Percentiles rank a stretch among this genome's conserved stretches.
Conservation (phyloP, 2,888 invertebrate species). For the Eueremaeus valkanovi region DNA sequence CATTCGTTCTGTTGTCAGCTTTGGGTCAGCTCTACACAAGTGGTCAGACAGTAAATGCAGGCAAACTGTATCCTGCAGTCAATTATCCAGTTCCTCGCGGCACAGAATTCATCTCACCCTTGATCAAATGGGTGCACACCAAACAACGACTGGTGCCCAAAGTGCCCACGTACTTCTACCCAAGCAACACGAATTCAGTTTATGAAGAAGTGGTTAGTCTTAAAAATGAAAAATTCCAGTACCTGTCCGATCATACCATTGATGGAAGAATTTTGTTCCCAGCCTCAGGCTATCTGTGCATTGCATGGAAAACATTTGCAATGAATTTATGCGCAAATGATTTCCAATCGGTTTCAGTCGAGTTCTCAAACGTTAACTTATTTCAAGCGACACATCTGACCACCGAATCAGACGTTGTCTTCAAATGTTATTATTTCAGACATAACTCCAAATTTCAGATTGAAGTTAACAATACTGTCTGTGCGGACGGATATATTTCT, state of each 20-base stretch:
- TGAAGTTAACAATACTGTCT: slow-evolving; percentile 51
- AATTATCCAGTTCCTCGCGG: slow-evolving; percentile 22
- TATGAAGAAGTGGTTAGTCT: no score
- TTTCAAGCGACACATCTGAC: slow-evolving; percentile 26
- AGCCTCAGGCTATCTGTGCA: slow-evolving; percentile 57
- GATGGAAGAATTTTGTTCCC: slow-evolving; percentile 58
- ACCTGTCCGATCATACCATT: slow-evolving; percentile 65
- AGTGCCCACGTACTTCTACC: slow-evolving; percentile 24
- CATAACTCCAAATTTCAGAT: slow-evolving; percentile 54
- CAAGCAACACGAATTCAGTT: not conserved
- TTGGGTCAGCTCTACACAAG: slow-evolving; percentile 15
- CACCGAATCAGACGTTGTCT: not conserved
- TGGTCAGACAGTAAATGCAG: slow-evolving; percentile 16
- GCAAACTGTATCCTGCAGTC: slow-evolving; percentile 17
- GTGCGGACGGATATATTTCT: slow-evolving; percentile 52
- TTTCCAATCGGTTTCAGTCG: slow-evolving; percentile 7
- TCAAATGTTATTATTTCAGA: slow-evolving; percentile 47
- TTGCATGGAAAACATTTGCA: slow-evolving; percentile 76
- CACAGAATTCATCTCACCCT: slow-evolving; percentile 32
- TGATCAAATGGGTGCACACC: slow-evolving; percentile 12
- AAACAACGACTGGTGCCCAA: slow-evolving; percentile 25
- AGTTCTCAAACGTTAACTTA: slow-evolving; percentile 21
- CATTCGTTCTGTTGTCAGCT: not conserved
- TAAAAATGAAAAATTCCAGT: slow-evolving; percentile 55
- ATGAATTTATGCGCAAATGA: not conserved